Conservation (phyloP, 1,140 invertebrate genomes). For the Carposina sasakii region DNA sequence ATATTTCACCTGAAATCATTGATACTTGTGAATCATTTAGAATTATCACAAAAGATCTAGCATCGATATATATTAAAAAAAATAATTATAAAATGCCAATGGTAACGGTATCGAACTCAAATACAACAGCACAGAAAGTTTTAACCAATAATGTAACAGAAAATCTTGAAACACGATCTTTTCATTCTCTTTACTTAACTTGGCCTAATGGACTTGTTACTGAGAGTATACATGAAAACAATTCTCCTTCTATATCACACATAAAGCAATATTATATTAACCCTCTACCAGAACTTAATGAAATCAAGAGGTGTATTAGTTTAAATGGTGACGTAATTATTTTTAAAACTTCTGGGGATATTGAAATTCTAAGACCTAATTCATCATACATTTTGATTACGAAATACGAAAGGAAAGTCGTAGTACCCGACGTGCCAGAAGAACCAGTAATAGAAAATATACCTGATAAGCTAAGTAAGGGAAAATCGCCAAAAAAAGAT, state of each 20-base stretch:
- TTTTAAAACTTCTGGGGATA: conserved; percentile 44
- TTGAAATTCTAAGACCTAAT: conserved; percentile 50
- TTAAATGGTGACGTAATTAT: conserved; percentile 60
- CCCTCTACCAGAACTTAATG: conserved; percentile 27
- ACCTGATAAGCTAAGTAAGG: conserved; percentile 38
- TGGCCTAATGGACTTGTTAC: conserved; percentile 71
- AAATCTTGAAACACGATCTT: conserved; percentile 29
- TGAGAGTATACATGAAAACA: conserved; percentile 55
- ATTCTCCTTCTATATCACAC: conserved; percentile 57
- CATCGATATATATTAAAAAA: conserved; percentile 59
- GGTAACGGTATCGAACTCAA: neutral
- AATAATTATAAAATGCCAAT: conserved; percentile 31
- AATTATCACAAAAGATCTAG: conserved; percentile 43
- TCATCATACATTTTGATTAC: conserved; percentile 44
- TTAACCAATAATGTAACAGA: too few relatives aligned
- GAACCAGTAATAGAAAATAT: conserved; percentile 25
- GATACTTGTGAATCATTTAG: conserved; percentile 41
- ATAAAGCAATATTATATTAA: conserved; percentile 64
- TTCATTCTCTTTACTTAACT: conserved; percentile 59
- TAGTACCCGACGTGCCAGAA: conserved; percentile 15
- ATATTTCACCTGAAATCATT: conserved; percentile 27
- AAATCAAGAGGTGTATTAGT: conserved; percentile 58
- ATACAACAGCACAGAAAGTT: too few relatives aligned
- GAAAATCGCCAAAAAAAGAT: conserved; percentile 25
- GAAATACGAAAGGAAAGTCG: conserved; percentile 41